These are phyloP conservation scores for Harpagoxenus sublaevis DNA, from an alignment of 2,888 invertebrate species.

Conservation along the genomic window DNA sequence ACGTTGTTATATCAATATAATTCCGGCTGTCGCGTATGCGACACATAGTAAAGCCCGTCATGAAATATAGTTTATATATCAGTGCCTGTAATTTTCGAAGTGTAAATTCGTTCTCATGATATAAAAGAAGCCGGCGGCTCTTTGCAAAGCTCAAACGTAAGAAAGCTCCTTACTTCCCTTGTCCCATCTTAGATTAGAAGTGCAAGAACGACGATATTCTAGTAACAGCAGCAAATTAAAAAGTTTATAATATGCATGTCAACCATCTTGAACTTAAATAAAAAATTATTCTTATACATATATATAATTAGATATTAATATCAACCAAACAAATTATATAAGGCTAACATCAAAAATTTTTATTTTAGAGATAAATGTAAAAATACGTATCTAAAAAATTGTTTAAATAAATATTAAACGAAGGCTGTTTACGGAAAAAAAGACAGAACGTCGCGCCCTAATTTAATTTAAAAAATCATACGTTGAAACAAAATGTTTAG, in stretches of 20 bases:
- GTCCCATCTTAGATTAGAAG: constrained; percentile 3
- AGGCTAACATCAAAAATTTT: background rate
- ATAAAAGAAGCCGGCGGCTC: background rate
- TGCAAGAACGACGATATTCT: background rate
- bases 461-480: background rate
- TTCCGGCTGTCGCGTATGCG: constrained; percentile 43
- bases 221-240: constrained; percentile 10
- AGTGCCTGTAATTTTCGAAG: constrained; percentile 25
- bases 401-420: background rate
- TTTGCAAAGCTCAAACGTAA: constrained; percentile 19
- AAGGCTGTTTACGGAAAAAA: background rate
- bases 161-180: background rate
- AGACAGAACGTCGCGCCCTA: background rate
- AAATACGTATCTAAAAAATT: background rate
- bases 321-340: background rate
- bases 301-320: background rate
- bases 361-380: background rate
- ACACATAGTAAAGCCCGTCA: constrained; percentile 38
- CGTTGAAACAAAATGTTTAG: background rate
- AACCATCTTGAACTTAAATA: background rate
- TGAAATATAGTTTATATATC: constrained; percentile 39
- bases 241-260: background rate
- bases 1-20: constrained; percentile 65
- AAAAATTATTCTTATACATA: background rate
- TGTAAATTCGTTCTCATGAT: constrained; percentile 24